Conservation (phyloP, 2,113 vertebrate genomes). For the Rhinolophus sinicus region DNA sequence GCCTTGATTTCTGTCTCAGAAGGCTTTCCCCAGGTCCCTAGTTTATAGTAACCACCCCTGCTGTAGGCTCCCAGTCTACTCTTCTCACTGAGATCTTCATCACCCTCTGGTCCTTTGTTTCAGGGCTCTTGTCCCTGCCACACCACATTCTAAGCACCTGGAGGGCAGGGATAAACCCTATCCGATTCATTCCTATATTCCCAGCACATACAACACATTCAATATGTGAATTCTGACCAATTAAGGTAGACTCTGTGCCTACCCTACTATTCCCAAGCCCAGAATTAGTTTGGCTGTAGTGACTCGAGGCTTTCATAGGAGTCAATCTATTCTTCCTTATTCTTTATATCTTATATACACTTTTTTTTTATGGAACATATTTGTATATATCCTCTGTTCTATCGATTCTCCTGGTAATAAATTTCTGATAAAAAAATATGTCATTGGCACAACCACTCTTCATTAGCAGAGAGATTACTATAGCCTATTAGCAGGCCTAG, state of each 20-base stretch:
- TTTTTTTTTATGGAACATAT: not conserved
- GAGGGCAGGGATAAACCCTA: not conserved
- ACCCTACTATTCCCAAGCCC: not conserved
- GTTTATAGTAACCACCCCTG: fast-evolving
- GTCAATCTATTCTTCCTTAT: not conserved
- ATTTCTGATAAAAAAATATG: not conserved
- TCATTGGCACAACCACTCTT: not conserved
- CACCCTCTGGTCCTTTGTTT: no score
- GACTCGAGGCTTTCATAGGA: not conserved
- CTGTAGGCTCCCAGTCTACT: no score
- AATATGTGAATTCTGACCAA: not conserved
- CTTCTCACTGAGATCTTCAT: not conserved
- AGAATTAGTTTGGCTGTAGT: not conserved
- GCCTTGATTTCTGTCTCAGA: not conserved
- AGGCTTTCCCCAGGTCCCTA: not conserved
- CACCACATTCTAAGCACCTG: not conserved
- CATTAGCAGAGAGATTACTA: not conserved
- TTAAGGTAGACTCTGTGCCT: not conserved
- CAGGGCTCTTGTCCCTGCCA: no score
- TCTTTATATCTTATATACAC: not conserved
- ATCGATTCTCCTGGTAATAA: not conserved
- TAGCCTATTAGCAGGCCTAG: not conserved
- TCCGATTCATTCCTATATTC: not conserved
- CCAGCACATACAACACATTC: not conserved
- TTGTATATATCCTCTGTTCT: not conserved